Conservation (phyloP, 2,113 vertebrate genomes). For the Pluvianellus socialis region DNA sequence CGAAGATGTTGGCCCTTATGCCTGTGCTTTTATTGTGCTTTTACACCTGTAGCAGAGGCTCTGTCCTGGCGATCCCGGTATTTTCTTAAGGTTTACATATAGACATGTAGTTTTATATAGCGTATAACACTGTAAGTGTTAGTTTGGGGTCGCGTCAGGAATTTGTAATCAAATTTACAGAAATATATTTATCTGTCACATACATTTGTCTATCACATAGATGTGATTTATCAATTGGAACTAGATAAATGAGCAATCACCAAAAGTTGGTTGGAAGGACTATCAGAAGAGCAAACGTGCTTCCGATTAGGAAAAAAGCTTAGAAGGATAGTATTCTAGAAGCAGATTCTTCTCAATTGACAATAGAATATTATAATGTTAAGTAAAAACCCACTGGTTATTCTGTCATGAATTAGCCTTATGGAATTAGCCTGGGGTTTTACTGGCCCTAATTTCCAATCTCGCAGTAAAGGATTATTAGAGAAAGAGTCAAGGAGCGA, state of each 20-base stretch:
- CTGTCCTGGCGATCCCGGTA: not conserved
- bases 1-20: not conserved
- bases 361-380: not conserved
- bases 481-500: not conserved
- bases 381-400: not conserved
- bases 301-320: not conserved
- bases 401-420: not conserved
- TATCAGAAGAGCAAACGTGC: not conserved
- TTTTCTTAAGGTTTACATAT: not conserved
- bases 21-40: not conserved
- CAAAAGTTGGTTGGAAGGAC: not conserved
- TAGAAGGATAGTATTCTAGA: not conserved
- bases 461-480: not conserved
- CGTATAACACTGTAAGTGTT: not conserved
- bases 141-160: not conserved
- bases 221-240: not conserved
- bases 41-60: not conserved
- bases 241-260: not conserved
- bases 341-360: not conserved
- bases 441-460: not conserved
- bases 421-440: not conserved
- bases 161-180: not conserved
- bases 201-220: not conserved
- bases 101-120: not conserved
- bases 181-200: not conserved